Percentiles rank a stretch among this genome's conserved stretches.
Conservation (phyloP, 1,140 invertebrate genomes). For the Conus betulinus region DNA sequence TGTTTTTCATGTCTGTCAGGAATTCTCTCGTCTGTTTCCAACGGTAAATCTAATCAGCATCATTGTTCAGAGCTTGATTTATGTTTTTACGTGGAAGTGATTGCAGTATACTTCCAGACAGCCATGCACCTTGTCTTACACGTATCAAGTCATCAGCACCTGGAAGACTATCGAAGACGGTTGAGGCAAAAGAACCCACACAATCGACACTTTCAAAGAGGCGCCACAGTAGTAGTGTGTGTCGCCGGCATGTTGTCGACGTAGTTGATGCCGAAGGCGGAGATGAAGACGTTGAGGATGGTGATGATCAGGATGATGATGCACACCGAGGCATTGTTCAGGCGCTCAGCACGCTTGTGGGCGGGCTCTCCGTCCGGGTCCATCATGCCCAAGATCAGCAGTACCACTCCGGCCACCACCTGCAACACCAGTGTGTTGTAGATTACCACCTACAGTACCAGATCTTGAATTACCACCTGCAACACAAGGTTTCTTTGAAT, state of each 20-base stretch:
- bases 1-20: no score
- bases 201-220: no score
- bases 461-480: not conserved
- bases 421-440: not conserved
- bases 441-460: not conserved
- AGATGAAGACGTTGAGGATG: constrained; percentile 40
- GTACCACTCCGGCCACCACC: constrained; percentile 30
- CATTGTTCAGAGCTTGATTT: no score
- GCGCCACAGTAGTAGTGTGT: no score
- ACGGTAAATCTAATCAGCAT: no score
- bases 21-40: no score
- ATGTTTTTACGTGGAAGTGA: no score
- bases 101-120: no score
- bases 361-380: constrained; percentile 5
- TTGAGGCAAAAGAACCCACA: no score
- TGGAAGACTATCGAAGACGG: no score
- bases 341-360: constrained; percentile 13
- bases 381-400: constrained; percentile 36
- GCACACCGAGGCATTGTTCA: constrained; percentile 41
- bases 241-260: not conserved
- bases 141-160: no score
- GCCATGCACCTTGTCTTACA: no score
- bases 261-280: constrained; percentile 37
- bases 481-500: not conserved
- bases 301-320: constrained; percentile 40